These are phyloP conservation scores for Menura novaehollandiae DNA, from an alignment of 2,113 vertebrate genomes.

Conservation along the genomic window DNA sequence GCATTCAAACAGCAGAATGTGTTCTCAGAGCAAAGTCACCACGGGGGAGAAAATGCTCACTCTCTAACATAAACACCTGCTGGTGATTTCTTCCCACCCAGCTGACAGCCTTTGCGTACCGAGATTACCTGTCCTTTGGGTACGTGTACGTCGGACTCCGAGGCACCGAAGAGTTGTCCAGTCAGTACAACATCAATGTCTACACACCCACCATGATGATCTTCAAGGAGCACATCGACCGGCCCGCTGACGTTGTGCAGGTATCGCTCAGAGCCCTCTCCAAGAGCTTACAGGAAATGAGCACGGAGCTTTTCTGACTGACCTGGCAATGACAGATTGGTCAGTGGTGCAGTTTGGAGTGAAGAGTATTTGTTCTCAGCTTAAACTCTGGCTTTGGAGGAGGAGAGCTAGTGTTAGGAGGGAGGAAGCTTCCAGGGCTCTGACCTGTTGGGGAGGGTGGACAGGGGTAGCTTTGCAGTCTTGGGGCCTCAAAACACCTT, in stretches of 20 bases:
- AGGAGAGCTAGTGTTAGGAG: not conserved
- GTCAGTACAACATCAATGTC: constrained; percentile 87
- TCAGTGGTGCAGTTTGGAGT: not conserved
- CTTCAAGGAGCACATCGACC: constrained; percentile 87
- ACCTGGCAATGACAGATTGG: fast-evolving
- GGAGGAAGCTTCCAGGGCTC: not conserved
- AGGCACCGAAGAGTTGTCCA: constrained; percentile 81
- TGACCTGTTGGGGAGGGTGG: not conserved
- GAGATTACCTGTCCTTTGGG: constrained; percentile 90
- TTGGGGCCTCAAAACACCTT: not conserved
- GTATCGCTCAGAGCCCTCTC: constrained; percentile 48
- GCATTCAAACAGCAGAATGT: not conserved
- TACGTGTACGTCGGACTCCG: constrained; percentile 86
- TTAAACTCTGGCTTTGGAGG: not conserved
- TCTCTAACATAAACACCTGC: fast-evolving
- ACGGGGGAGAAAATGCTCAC: not conserved
- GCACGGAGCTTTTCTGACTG: fast-evolving
- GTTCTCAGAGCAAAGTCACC: not conserved
- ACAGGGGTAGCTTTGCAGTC: not conserved
- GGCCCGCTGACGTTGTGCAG: constrained; percentile 89
- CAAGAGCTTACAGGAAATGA: fast-evolving
- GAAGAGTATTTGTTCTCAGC: not conserved
- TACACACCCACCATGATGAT: constrained; percentile 87
- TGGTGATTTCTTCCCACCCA: constrained; percentile 5
- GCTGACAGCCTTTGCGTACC: constrained; percentile 90